Evolutionary conservation across 2,888 invertebrate species (phyloP).

Genomic region (Agrochola litura): DNA sequence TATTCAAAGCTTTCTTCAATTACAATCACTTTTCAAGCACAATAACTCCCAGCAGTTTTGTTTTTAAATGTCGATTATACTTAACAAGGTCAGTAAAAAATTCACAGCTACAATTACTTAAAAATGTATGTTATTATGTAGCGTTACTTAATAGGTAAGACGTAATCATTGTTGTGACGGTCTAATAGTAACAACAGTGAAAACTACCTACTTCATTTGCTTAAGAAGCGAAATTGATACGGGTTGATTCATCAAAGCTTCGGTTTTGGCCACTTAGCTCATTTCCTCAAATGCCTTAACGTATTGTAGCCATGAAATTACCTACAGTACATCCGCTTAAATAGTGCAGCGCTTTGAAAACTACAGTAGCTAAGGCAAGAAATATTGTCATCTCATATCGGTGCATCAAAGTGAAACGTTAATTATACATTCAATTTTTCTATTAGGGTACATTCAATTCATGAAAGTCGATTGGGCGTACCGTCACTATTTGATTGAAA

Average conservation of each 20-base stretch:
- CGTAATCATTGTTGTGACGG: background rate
- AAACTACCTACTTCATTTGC: background rate
- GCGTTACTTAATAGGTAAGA: background rate
- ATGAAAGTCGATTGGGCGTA: background rate
- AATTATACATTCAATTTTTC: background rate
- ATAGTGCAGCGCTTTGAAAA: background rate
- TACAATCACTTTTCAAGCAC: slow-evolving; percentile 15
- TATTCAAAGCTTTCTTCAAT: slow-evolving; percentile 30
- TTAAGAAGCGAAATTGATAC: slow-evolving; percentile 9
- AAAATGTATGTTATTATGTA: background rate
- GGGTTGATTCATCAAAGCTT: slow-evolving; percentile 6
- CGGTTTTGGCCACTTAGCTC: background rate
- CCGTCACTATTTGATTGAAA: background rate
- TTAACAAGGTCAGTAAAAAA: slow-evolving; percentile 4
- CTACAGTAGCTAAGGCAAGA: background rate
- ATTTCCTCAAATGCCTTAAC: background rate
- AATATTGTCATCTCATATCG: background rate
- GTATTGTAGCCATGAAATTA: no score
- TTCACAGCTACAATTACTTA: background rate
- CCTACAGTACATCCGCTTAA: background rate
- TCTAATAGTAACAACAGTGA: background rate
- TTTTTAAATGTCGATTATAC: slow-evolving; percentile 16
- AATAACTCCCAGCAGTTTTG: slow-evolving; percentile 3
- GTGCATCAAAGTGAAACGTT: background rate
- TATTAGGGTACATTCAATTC: background rate